Evolutionary conservation across 2,888 invertebrate genomes (phyloP), one percentile per base, ranked within the genome.

Genomic region (Harpalus rufipes): DNA sequence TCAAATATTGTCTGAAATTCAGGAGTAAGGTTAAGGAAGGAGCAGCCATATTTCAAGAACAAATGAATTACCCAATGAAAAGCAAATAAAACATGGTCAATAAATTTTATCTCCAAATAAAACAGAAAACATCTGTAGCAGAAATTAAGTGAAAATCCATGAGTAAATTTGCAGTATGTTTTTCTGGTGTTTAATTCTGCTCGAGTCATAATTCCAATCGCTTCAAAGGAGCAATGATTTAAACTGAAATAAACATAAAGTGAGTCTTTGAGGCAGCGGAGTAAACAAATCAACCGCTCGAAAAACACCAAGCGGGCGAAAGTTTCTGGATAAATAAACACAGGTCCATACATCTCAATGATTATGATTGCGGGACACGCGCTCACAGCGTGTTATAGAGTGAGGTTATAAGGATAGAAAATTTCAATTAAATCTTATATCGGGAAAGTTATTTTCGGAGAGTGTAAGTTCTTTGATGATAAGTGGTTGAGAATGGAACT

Each of bases 181-280:
- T 61, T 63, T 21, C 18, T 61, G 41, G 44, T 81, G 44, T 81
- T 81, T 58, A 63, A 65, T 51, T 65, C 41, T 81, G 51, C 21
- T 6, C 51, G 10, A n/a, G 39, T 65, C 41, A 81, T 81, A 81
- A 81, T 81, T 81, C 14, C 61, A 81, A 81, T 81, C 39, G 81
- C 81, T 81, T 81, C 81, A 81, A 81, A 81, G 81, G 63, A 63
- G 81, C 65, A 81, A 81, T 81, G 65, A 65, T 81, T 81, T 44
- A 81, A 81, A 61, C 81, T 81, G 81, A 65, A 81, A 81, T 81
- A 81, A 65, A 81, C 81, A 81, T 79, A 39, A 81, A 81, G 51
- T 44, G 41, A 39, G 51, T 61, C 81, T 81, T 81, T 81, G 81
- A 81, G 44, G 44, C 21, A 14, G 14, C 16, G 18, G 39, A 65